phyloP scores from a whole-genome alignment of 2,888 invertebrate species.

The Polydrusus cervinus region DNA sequence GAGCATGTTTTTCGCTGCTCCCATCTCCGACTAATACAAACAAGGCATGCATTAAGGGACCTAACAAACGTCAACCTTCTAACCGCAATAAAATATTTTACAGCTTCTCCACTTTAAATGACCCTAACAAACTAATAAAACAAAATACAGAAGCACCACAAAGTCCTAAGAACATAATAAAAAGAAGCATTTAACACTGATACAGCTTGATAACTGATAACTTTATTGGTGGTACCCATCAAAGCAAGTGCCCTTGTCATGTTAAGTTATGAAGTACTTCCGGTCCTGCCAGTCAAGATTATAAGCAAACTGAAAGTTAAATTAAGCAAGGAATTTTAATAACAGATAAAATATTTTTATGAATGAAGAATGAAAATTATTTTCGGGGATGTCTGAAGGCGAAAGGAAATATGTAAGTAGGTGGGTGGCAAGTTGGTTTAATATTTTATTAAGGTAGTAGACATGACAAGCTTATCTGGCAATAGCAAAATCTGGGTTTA shows the following conservation, averaged over 20 bases:
- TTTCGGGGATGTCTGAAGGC: neutral
- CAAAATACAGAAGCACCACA: conserved; percentile 23
- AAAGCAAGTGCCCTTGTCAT: conserved; percentile 49
- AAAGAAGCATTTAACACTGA: conserved; percentile 41
- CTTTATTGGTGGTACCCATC: conserved; percentile 46
- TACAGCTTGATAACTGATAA: conserved; percentile 35
- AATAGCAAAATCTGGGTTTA: no score
- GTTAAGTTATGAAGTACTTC: conserved; percentile 49
- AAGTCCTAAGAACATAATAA: conserved; percentile 30
- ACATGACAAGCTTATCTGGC: neutral
- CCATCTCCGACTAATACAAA: no score
- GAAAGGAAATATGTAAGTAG: conserved; percentile 4
- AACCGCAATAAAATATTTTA: conserved; percentile 6
- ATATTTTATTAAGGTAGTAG: neutral
- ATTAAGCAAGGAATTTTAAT: conserved; percentile 39
- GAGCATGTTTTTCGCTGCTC: no score
- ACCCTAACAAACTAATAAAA: conserved; percentile 24
- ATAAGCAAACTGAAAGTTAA: conserved; percentile 32
- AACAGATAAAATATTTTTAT: conserved; percentile 41
- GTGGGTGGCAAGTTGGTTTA: neutral
- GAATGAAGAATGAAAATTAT: conserved; percentile 15
- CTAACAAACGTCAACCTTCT: neutral
- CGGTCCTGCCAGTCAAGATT: conserved; percentile 46
- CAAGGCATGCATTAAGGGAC: neutral
- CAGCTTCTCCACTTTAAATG: neutral